A percentile compares a stretch with the other conserved stretches of the same genome.
phyloP scores from a whole-genome alignment of 2,888 invertebrate species.

The Pandemis heparana region DNA sequence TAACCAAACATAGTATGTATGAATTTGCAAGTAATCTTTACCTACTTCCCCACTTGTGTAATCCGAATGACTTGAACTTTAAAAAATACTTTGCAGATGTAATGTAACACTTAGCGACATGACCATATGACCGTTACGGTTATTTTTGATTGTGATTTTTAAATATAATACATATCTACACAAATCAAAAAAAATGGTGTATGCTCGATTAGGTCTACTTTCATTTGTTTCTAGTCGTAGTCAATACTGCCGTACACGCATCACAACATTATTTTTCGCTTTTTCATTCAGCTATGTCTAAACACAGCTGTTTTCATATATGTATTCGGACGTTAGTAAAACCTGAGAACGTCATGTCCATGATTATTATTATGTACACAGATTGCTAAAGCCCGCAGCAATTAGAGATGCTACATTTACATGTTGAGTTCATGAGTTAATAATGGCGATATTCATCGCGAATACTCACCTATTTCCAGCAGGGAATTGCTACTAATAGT shows the following conservation, averaged over 20 bases:
- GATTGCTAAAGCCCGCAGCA: background rate
- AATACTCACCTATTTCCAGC: too few species aligned
- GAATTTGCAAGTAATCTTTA: constrained; percentile 2
- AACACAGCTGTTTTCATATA: too few species aligned
- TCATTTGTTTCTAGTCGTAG: too few species aligned
- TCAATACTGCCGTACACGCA: background rate
- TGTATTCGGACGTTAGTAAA: too few species aligned
- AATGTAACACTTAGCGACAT: background rate
- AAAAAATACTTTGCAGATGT: background rate
- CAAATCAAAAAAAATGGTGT: too few species aligned
- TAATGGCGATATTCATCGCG: too few species aligned
- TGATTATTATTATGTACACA: background rate
- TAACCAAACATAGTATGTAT: background rate
- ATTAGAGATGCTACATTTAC: constrained; percentile 25
- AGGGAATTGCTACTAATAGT: too few species aligned
- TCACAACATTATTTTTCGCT: too few species aligned
- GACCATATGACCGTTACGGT: background rate
- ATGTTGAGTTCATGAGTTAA: background rate
- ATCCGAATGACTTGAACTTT: constrained; percentile 1
- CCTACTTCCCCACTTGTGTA: constrained; percentile 1
- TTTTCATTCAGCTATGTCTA: too few species aligned
- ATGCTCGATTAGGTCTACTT: too few species aligned
- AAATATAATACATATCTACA: too few species aligned
- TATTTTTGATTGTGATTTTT: background rate
- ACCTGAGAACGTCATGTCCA: background rate